Base-by-base conservation (phyloP, 1,140 invertebrate species). In the Papilio glaucus region DNA sequence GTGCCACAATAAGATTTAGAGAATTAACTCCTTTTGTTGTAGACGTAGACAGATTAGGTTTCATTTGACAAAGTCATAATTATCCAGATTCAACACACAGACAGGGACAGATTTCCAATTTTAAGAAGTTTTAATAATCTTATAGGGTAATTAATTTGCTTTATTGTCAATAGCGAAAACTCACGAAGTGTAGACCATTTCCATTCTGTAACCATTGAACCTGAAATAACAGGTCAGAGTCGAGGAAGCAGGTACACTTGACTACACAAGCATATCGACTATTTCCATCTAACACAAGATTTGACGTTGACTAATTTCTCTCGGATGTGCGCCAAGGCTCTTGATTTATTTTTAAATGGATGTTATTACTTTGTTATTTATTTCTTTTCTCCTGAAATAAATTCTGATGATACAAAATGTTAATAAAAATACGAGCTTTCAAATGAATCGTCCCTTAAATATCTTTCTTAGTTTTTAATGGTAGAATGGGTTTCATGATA, bases 141-240 rank as follows among this genome's bases (percentile, higher is more conserved):
- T n/a, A n/a, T n/a, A 4, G 15, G 4, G 7, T 68, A 12, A 39
- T 41, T 41, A 12, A 4, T 13, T 41, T 4, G 39, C 10, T 13
- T 12, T 41, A 41, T 13, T 41, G 12, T 41, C 12, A 41, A 41
- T 41, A 13, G 12, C 10, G 42, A 37, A 67, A 76, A 76, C 61
- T 72, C 79, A 41, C 12, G 24, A 77, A 80, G 85, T 87, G 84
- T 71, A 72, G 29, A 57, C 61, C 10, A 18, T 24, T 37, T 76
- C 61, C 24, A 71, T 75, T 24, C 75, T 73, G 68, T 78, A 71
- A 60, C 71, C 71, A 84, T 74, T 83, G 83, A 85, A 87, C 85
- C 83, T 63, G 77, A 81, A 83, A 72, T 84, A 82, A 84, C 80
- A 81, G 80, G 80, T 84, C 78, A 82, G 78, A 83, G 73, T 69